Conservation (phyloP, 2,113 vertebrate genomes). For the Casuarius casuarius region DNA sequence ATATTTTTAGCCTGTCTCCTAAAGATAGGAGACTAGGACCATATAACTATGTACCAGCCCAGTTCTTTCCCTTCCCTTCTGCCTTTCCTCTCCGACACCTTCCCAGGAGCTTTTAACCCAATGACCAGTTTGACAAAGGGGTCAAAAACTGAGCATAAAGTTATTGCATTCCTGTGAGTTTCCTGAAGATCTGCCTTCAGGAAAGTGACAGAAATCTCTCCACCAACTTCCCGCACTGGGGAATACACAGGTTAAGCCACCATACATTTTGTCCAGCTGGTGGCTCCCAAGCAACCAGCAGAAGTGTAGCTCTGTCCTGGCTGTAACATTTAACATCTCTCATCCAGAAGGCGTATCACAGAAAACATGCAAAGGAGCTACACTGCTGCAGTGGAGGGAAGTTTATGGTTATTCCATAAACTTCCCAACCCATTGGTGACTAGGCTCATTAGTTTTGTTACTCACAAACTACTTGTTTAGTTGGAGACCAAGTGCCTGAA, state of each 20-base stretch:
- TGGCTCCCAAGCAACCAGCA: neutral
- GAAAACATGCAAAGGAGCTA: neutral
- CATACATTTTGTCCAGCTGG: neutral
- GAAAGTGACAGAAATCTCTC: neutral
- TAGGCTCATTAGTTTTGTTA: neutral
- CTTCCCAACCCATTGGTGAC: neutral
- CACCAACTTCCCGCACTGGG: neutral
- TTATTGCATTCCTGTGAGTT: neutral
- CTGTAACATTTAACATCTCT: neutral
- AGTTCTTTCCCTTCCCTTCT: neutral
- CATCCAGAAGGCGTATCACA: neutral
- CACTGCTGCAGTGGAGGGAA: neutral
- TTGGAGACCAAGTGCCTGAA: neutral
- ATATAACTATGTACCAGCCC: fast-evolving
- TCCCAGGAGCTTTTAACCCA: neutral
- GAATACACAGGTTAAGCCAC: neutral
- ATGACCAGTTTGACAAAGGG: neutral
- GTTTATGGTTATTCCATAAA: neutral
- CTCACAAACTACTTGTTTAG: neutral
- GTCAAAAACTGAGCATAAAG: neutral
- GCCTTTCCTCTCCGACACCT: neutral
- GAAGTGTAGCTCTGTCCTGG: neutral
- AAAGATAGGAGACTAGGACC: neutral
- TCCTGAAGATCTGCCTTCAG: neutral
- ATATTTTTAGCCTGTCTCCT: neutral